Percentiles rank a stretch among this genome's conserved stretches.
Evolutionary conservation across 2,797 vertebrate genomes (phyloP).

Genomic region (Bothrops alternatus): DNA sequence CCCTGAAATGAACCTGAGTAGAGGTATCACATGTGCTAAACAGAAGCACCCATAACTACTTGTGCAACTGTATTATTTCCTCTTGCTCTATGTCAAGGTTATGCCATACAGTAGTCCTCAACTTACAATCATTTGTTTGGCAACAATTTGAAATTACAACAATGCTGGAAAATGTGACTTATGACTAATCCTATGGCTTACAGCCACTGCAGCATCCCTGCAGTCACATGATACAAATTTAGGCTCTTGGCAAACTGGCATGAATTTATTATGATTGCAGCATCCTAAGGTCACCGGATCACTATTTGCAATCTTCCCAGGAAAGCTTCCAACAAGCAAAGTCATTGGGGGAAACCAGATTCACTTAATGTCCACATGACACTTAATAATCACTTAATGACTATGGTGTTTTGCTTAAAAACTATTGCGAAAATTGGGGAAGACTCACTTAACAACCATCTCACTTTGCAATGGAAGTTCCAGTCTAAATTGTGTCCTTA

Average conservation of each 20-base stretch:
- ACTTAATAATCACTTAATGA: background rate
- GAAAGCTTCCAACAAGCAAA: background rate
- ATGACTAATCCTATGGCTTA: background rate
- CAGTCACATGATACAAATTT: background rate
- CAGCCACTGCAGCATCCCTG: background rate
- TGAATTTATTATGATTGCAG: background rate
- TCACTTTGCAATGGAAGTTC: background rate
- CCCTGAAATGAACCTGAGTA: background rate
- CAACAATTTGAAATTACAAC: background rate
- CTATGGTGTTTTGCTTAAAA: background rate
- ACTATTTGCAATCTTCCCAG: background rate
- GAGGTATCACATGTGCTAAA: background rate
- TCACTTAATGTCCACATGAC: background rate
- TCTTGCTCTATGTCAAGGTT: background rate
- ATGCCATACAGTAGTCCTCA: background rate
- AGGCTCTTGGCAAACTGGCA: background rate
- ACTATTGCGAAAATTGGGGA: background rate
- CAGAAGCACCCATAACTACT: background rate
- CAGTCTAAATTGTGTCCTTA: background rate
- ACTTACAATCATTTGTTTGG: background rate
- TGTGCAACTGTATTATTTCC: background rate
- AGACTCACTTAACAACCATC: background rate
- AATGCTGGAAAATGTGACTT: background rate
- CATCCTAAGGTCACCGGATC: background rate
- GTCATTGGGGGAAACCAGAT: background rate